A percentile compares a stretch with the other conserved stretches of the same genome.
Conservation (phyloP, 2,888 invertebrate species). For the Ryuthela nishihirai region DNA sequence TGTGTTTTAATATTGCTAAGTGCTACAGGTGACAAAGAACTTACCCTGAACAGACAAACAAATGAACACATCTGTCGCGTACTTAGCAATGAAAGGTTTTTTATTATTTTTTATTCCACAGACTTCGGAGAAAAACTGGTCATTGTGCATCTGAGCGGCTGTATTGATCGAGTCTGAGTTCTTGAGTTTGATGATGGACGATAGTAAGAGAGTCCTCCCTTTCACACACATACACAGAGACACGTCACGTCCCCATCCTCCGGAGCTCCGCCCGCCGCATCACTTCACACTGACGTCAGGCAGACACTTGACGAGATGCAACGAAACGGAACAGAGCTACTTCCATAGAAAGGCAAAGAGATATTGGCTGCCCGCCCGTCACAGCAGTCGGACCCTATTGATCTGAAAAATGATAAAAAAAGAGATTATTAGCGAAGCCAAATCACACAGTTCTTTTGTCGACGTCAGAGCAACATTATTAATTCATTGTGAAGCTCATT, state of each 20-base stretch:
- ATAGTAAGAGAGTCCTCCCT: constrained; percentile 10
- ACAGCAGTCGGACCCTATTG: constrained; percentile 33
- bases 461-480: too few relatives aligned
- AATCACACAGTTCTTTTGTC: too few relatives aligned
- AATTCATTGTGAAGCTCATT: too few relatives aligned
- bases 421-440: too few relatives aligned
- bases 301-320: too few relatives aligned
- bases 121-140: constrained; percentile 20
- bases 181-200: constrained; percentile 15
- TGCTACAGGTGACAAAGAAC: constrained; percentile 37
- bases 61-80: constrained; percentile 37
- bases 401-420: constrained; percentile 20
- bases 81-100: constrained; percentile 35
- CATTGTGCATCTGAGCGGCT: constrained; percentile 36
- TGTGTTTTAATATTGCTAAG: constrained; percentile 39
- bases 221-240: constrained; percentile 18
- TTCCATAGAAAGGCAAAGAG: too few relatives aligned
- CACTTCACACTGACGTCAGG: too few relatives aligned
- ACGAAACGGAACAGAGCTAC: too few relatives aligned
- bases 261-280: constrained; percentile 11
- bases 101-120: constrained; percentile 6
- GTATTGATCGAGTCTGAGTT: constrained; percentile 36
- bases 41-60: constrained; percentile 34
- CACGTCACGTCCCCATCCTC: constrained; percentile 6
- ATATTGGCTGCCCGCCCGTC: constrained; percentile 6